These are phyloP conservation scores for Drosophila lacteicornis DNA, from an alignment of 1,140 invertebrate species.

Conservation along the genomic window DNA sequence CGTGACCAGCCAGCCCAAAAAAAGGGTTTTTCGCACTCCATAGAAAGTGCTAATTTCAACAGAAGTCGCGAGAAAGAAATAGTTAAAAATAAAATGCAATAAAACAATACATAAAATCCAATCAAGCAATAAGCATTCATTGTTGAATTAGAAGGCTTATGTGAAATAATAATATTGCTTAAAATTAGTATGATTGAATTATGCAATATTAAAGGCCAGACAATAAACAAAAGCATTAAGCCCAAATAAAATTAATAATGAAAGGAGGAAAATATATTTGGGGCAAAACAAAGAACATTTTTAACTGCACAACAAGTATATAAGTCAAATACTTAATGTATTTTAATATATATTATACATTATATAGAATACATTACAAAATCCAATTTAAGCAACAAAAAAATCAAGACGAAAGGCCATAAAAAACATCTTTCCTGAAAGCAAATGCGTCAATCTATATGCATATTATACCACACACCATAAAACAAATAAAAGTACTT, in stretches of 20 bases:
- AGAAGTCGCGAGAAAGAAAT: conserved; percentile 6
- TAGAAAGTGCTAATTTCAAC: conserved; percentile 40
- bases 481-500: conserved; percentile 57
- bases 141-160: conserved; percentile 12
- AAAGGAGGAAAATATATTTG: conserved; percentile 1
- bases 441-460: conserved; percentile 74
- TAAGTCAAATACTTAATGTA: conserved; percentile 3
- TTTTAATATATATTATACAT: conserved; percentile 1
- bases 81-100: conserved; percentile 5
- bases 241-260: not conserved
- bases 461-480: conserved; percentile 49
- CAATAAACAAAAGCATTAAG: not conserved
- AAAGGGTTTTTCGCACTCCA: conserved; percentile 3
- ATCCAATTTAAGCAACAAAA: conserved; percentile 35
- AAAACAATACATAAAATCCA: not conserved
- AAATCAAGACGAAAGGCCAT: conserved; percentile 39
- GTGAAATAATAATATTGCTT: conserved; percentile 10
- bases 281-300: not conserved
- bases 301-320: not conserved
- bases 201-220: conserved; percentile 6
- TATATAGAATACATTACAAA: conserved; percentile 39
- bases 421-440: conserved; percentile 53
- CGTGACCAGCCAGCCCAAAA: conserved; percentile 25
- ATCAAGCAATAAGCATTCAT: not conserved
- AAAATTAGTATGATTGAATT: conserved; percentile 11